phyloP scores from a whole-genome alignment of 2,888 invertebrate genomes.

The Drosophila kuntzei region DNA sequence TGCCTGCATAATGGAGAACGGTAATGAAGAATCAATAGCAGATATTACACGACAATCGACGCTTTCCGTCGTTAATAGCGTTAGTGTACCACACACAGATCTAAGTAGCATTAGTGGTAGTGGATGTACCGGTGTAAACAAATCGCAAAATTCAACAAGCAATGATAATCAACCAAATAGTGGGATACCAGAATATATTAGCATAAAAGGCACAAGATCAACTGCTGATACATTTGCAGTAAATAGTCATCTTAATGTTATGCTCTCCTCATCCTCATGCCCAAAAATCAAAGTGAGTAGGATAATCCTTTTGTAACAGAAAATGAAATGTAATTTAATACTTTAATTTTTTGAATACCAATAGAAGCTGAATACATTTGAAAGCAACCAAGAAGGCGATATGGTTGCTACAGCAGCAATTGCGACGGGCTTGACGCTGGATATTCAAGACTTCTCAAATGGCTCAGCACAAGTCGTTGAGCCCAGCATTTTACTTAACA shows the following conservation, averaged over 20 bases:
- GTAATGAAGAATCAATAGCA: constrained; percentile 36
- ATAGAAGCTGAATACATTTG: constrained; percentile 57
- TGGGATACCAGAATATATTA: constrained; percentile 35
- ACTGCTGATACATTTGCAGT: constrained; percentile 47
- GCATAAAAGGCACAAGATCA: constrained; percentile 43
- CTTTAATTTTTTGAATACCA: not conserved
- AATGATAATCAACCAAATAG: constrained; percentile 48
- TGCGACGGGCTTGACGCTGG: constrained; percentile 38
- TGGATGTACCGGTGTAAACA: constrained; percentile 21
- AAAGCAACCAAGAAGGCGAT: constrained; percentile 39
- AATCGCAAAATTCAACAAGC: constrained; percentile 37
- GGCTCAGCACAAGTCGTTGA: constrained; percentile 55
- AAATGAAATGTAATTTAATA: not conserved
- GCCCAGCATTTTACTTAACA: constrained; percentile 53
- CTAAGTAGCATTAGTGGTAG: constrained; percentile 29
- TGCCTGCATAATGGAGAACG: constrained; percentile 51
- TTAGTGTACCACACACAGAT: constrained; percentile 31
- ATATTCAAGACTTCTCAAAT: constrained; percentile 58
- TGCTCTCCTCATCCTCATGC: constrained; percentile 49
- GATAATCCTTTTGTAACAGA: not conserved
- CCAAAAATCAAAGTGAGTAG: constrained; percentile 60
- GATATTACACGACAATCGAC: constrained; percentile 36
- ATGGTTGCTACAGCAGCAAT: constrained; percentile 32
- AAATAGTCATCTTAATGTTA: constrained; percentile 42
- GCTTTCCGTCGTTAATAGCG: constrained; percentile 7